Percentiles rank a stretch among this genome's conserved stretches.
Evolutionary conservation across 2,113 vertebrate species (phyloP).

Genomic region (Microcebus ravelobensis): DNA sequence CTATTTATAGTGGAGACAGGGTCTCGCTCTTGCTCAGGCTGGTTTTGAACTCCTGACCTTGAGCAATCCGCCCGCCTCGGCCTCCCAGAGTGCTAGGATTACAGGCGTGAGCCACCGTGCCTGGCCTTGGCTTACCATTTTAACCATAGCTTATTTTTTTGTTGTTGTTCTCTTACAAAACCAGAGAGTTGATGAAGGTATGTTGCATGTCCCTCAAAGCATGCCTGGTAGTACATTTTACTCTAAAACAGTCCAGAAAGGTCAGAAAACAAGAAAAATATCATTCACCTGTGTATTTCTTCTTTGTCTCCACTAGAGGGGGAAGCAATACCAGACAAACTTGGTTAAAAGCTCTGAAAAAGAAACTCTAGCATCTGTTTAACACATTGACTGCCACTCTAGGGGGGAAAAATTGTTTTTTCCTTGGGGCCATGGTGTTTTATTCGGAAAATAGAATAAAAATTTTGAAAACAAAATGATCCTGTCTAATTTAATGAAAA

Average conservation of each 20-base stretch:
- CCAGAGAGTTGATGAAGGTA: background rate
- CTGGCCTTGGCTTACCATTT: background rate
- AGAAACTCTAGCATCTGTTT: background rate
- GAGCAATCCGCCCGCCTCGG: no score
- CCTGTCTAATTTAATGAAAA: no score
- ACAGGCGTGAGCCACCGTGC: no score
- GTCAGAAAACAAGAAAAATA: background rate
- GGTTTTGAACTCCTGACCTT: no score
- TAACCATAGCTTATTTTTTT: background rate
- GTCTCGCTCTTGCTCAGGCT: no score
- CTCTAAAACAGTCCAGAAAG: background rate
- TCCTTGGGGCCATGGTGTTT: no score
- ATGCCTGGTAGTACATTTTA: background rate
- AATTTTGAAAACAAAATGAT: no score
- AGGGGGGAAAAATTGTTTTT: background rate
- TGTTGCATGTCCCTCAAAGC: background rate
- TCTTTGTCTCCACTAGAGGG: slow-evolving; percentile 50
- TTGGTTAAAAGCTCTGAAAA: background rate
- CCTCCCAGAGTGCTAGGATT: no score
- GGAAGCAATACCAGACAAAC: background rate
- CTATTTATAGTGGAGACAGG: no score
- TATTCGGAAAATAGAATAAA: no score
- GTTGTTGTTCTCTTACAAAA: background rate
- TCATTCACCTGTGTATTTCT: background rate
- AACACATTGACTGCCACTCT: no score